Evolutionary conservation across 2,888 invertebrate genomes (phyloP).

Genomic region (Diloba caeruleocephala): DNA sequence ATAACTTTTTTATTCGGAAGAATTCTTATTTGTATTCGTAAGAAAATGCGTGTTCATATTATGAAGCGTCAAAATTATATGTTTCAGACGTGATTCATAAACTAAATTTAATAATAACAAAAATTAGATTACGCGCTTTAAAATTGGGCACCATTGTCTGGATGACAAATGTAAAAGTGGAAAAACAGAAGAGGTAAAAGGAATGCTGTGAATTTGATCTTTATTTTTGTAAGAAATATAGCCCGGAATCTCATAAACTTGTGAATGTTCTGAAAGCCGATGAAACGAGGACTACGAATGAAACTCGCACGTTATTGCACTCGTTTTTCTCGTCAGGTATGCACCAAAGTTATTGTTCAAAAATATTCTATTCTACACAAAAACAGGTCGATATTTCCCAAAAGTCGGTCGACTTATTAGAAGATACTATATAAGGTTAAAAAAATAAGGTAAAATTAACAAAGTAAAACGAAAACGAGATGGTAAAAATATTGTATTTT

Average conservation of each 20-base stretch:
- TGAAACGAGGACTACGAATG: conserved; percentile 3
- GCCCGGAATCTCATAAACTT: conserved; percentile 31
- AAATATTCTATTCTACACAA: conserved; percentile 26
- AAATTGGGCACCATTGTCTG: not conserved
- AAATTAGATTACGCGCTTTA: conserved; percentile 10
- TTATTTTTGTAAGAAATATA: not conserved
- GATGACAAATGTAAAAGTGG: not conserved
- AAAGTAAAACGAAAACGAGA: not conserved
- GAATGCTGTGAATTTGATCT: not conserved
- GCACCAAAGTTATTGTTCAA: conserved; percentile 22
- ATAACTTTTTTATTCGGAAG: too few relatives aligned
- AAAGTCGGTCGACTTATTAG: not conserved
- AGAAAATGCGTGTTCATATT: too few relatives aligned
- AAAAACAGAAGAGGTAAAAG: not conserved
- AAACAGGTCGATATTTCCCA: not conserved
- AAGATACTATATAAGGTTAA: not conserved
- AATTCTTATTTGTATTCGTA: conserved; percentile 8
- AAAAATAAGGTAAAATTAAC: not conserved
- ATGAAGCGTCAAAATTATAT: too few relatives aligned
- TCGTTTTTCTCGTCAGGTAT: conserved; percentile 36
- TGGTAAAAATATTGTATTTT: not conserved
- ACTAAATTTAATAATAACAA: too few relatives aligned
- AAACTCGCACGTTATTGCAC: conserved; percentile 31
- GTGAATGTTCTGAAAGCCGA: conserved; percentile 16
- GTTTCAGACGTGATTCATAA: too few relatives aligned